Evolutionary conservation across 2,113 vertebrate genomes (phyloP).

Genomic region (Machaerirhynchus nigripectus): DNA sequence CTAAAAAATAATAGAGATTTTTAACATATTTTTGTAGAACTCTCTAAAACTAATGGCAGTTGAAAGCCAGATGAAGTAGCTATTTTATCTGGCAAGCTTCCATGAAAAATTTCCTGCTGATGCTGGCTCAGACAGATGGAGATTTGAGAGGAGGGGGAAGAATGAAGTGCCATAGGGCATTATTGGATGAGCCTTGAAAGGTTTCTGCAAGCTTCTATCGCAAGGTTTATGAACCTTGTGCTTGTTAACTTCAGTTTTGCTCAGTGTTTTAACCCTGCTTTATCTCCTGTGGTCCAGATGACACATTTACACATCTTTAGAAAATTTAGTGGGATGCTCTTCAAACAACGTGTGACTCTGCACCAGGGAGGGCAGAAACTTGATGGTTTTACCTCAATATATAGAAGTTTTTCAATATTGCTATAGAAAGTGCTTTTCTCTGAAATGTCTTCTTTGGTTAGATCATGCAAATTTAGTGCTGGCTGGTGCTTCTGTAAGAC

Average conservation of each 20-base stretch:
- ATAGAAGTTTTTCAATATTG: neutral
- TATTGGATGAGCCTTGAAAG: conserved; percentile 15
- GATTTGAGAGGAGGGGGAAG: neutral
- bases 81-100: conserved; percentile 45
- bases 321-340: neutral
- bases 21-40: neutral
- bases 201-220: neutral
- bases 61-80: conserved; percentile 45
- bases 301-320: neutral
- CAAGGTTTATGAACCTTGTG: conserved; percentile 1
- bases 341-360: neutral
- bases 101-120: conserved; percentile 41
- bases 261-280: conserved; percentile 12
- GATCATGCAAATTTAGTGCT: conserved; percentile 26
- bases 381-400: neutral
- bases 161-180: neutral
- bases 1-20: neutral
- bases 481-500: neutral
- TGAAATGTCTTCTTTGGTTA: neutral
- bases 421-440: neutral
- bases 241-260: conserved; percentile 19
- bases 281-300: neutral
- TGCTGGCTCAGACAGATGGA: conserved; percentile 46
- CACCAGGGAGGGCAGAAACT: neutral
- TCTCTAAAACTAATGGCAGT: conserved; percentile 2